Evolutionary conservation across 2,888 invertebrate species (phyloP).

Genomic region (Diabrotica balteata): DNA sequence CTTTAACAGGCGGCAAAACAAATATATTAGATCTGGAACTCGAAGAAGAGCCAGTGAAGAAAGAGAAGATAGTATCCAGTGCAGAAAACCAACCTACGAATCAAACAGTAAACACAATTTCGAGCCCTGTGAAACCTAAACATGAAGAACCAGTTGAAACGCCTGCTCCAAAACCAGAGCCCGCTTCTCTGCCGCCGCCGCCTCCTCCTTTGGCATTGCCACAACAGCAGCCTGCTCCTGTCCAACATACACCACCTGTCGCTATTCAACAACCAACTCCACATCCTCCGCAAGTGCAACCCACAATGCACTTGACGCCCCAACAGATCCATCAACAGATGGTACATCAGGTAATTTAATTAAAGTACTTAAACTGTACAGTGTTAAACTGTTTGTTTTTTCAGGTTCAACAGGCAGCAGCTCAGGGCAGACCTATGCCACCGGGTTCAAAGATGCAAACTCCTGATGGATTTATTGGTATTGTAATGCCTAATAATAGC

Average conservation of each 20-base stretch:
- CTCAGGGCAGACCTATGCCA: conserved; percentile 65
- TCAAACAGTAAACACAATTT: conserved; percentile 19
- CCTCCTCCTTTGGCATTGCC: conserved; percentile 20
- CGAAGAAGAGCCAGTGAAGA: conserved; percentile 77
- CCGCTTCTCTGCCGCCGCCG: conserved; percentile 19
- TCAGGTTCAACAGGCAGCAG: conserved; percentile 72
- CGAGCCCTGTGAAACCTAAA: conserved; percentile 30
- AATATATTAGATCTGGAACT: conserved; percentile 86
- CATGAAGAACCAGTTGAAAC: conserved; percentile 27
- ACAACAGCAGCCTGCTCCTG: conserved; percentile 20
- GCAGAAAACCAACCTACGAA: conserved; percentile 25
- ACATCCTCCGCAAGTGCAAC: conserved; percentile 25
- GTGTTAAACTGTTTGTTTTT: conserved; percentile 36
- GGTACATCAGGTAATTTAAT: conserved; percentile 60
- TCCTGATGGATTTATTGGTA: conserved; percentile 71
- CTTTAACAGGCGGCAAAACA: conserved; percentile 79
- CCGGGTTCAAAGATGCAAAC: conserved; percentile 65
- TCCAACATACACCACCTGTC: conserved; percentile 24
- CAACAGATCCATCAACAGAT: conserved; percentile 65
- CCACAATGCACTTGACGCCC: conserved; percentile 49
- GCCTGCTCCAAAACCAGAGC: conserved; percentile 16
- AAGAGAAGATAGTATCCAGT: conserved; percentile 64
- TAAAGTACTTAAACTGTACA: conserved; percentile 9
- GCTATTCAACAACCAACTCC: conserved; percentile 36
- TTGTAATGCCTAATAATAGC: conserved; percentile 70